Conservation (phyloP, 2,113 vertebrate genomes). For the Nannobrachium achirus region DNA sequence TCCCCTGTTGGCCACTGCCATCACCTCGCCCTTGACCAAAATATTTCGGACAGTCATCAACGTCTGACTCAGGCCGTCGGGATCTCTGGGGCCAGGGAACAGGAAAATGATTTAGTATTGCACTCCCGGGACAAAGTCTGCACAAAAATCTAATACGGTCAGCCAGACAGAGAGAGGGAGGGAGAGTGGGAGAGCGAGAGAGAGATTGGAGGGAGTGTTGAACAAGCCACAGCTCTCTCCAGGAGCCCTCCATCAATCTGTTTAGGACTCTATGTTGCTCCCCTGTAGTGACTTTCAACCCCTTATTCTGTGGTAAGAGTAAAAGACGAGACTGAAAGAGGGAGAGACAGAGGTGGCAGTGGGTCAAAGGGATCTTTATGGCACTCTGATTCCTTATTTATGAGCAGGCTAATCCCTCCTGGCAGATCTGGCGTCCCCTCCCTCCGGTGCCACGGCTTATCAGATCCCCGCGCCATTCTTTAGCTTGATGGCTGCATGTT, state of each 20-base stretch:
- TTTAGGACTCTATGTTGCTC: slow-evolving; percentile 38
- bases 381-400: slow-evolving; percentile 50
- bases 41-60: slow-evolving; percentile 69
- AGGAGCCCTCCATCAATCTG: slow-evolving; percentile 63
- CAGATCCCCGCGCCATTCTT: slow-evolving; percentile 26
- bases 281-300: slow-evolving; percentile 32
- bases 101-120: slow-evolving; percentile 71
- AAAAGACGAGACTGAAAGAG: slow-evolving; percentile 14
- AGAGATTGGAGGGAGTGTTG: slow-evolving; percentile 47
- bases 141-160: slow-evolving; percentile 66
- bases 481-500: slow-evolving; percentile 47
- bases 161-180: slow-evolving; percentile 19
- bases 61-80: slow-evolving; percentile 45
- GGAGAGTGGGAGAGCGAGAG: slow-evolving; percentile 2
- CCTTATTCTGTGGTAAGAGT: slow-evolving; percentile 20
- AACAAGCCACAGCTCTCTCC: slow-evolving; percentile 59
- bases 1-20: slow-evolving; percentile 16
- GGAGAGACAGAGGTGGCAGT: slow-evolving; percentile 29
- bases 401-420: slow-evolving; percentile 58
- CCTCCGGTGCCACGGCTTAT: slow-evolving; percentile 43
- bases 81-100: slow-evolving; percentile 66
- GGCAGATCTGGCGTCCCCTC: slow-evolving; percentile 40
- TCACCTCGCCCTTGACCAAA: slow-evolving; percentile 50
- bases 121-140: slow-evolving; percentile 68
- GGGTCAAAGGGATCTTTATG: slow-evolving; percentile 39